Evolutionary conservation across 2,888 invertebrate genomes (phyloP), one percentile per base, ranked within the genome.

Genomic region (Apocheima hispidaria): DNA sequence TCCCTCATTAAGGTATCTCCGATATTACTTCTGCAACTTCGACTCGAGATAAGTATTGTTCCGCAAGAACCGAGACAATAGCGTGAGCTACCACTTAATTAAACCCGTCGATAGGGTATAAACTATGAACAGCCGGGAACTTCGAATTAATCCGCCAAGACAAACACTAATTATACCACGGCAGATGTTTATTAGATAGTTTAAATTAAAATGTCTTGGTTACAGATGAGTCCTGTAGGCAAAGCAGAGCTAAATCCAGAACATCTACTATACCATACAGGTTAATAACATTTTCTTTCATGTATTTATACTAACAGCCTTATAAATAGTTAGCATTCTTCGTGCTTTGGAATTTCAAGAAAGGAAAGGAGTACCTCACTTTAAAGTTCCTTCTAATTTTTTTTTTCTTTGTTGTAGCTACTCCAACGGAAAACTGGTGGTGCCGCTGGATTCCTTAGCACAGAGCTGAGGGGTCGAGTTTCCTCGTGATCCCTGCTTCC

Each of bases 341-440:
- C 41, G 18, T 40, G 63, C 61, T 61, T 54, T 58, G 44, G 40
- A 40, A 55, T 18, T 44, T 54, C 30, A 18, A 18, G 41, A 33
- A 35, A 26, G 21, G 14, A 23, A 35, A 26, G 21, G 14, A 23
- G 28, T 40, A 38, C 14, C 21, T 12, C 18, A 33, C 20, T 40
- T 9, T 18, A n/a, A 33, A 48, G 48, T 38, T 0, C 6, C 20
- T 48, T 59, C 38, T 65, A 51, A 63, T 53, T 41, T 18, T 20
- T 65, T 73, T 77, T 81, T 80, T 57, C 65, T 75, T 92, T 90
- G 89, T 93, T 93, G 53, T 86, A 93, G 93, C 87, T 90, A 90
- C 92, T 90, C 93, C 84, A 90, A 92, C 88, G 90, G 93, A 93
- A 92, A 93, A 92, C 80, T 93, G 92, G 93, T 93, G 93, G 93